phyloP scores from a whole-genome alignment of 2,888 invertebrate genomes.

The Cerastis rubricosa region DNA sequence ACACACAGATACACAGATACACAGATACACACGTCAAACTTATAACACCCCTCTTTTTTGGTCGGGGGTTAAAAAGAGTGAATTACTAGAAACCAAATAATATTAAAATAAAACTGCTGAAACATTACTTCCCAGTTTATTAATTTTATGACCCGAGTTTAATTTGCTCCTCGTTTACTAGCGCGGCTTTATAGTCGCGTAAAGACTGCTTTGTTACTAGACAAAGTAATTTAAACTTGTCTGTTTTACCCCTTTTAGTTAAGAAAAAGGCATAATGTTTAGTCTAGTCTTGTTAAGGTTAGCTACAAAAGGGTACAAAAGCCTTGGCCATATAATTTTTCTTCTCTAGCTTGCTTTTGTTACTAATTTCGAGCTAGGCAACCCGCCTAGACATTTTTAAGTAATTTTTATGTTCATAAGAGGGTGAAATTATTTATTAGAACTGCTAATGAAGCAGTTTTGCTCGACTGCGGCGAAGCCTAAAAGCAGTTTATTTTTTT shows the following conservation, averaged over 20 bases:
- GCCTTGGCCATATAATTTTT: neutral
- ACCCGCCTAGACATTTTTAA: no score
- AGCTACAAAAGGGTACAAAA: constrained; percentile 9
- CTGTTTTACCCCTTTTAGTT: constrained; percentile 12
- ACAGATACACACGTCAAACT: no score
- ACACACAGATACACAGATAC: no score
- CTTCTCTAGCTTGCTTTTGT: no score
- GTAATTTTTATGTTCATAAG: neutral
- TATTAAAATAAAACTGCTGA: constrained; percentile 28
- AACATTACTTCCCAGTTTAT: constrained; percentile 1
- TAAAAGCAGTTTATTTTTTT: neutral
- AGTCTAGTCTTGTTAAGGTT: neutral
- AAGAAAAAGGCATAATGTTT: neutral
- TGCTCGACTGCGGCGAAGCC: neutral
- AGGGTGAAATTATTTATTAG: neutral
- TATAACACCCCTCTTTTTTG: no score
- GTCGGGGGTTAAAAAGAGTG: no score
- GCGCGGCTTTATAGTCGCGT: constrained; percentile 13
- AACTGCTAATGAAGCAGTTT: neutral
- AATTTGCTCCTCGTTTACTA: constrained; percentile 32
- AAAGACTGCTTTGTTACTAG: constrained; percentile 33
- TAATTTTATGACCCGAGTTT: constrained; percentile 31
- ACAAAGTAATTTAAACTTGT: constrained; percentile 40
- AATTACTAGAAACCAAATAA: constrained; percentile 7
- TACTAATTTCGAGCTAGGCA: no score